Base-by-base conservation (phyloP, 2,888 invertebrate genomes). In the Argyresthia albistria region DNA sequence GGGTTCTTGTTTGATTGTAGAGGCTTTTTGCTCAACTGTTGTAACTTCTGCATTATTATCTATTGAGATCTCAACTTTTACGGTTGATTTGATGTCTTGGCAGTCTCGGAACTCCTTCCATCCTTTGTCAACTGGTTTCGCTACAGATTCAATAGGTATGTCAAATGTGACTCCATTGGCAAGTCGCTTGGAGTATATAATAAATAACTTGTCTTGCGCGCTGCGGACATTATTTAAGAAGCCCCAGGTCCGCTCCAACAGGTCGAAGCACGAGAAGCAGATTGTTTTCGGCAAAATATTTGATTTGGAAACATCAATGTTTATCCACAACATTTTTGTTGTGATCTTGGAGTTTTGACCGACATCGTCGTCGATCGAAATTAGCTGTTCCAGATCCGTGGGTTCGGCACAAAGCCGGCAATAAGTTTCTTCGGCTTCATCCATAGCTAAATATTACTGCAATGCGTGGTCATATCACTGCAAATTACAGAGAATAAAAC, bases 371-470 rank as follows among this genome's bases (percentile, higher is more conserved):
- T 78, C 74, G 0, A 76, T 65, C 0, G 73, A 64, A 64, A 87
- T 78, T 35, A 87, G 64, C 55, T 75, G 75, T 9, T 61, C 58
- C 61, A 60, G 65, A 0, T 75, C 70, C 9, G 84, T 86, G 46
- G 70, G 73, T 60, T 87, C 87, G 0, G 87, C 87, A 51, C 87
- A 87, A 4, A 87, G 69, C 16, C 87, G 76, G 58, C 87, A 87
- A 52, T 76, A 80, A 10, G 67, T 66, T 36, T 78, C 76, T 37
- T 69, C 70, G 43, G 71, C 62, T 37, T 74, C 73, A 53, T 70
- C 66, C 80, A 81, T 82, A 8, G 35, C 35, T 35, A 12, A 11
- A 7, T 36, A 25, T n/a, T 9, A 35, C 11, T 35, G 3, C 2
- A 25, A 25, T 25, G 25, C 25, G 42, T 6, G 10, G 42, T 15